These are phyloP conservation scores for Stegodyphus mimosarum DNA, from an alignment of 1,140 invertebrate genomes.

Conservation along the genomic window DNA sequence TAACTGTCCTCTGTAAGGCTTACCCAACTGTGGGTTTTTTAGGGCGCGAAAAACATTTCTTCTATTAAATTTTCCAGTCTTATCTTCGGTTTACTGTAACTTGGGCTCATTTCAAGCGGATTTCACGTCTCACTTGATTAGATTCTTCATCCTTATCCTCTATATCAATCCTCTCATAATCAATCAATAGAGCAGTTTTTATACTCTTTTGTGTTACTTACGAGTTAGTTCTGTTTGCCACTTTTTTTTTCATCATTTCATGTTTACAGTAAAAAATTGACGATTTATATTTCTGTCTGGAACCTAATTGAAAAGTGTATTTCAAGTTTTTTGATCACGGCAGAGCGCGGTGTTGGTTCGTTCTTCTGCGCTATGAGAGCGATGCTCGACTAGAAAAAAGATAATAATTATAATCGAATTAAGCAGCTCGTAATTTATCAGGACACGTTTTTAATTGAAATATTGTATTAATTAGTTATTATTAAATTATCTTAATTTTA, in stretches of 20 bases:
- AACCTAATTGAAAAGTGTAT: constrained; percentile 40
- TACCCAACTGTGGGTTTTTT: constrained; percentile 3
- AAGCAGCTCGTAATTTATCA: too few relatives aligned
- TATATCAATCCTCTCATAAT: constrained; percentile 54
- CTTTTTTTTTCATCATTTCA: constrained; percentile 21
- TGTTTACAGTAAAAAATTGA: constrained; percentile 22
- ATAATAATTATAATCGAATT: too few relatives aligned
- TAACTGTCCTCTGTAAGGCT: constrained; percentile 3
- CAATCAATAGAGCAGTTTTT: constrained; percentile 49
- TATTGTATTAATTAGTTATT: too few relatives aligned
- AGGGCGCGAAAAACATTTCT: constrained; percentile 21
- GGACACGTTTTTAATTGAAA: too few relatives aligned
- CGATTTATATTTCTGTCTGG: constrained; percentile 30
- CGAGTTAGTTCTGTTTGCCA: not conserved
- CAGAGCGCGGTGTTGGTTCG: too few relatives aligned
- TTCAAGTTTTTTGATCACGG: not conserved
- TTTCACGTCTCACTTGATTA: constrained; percentile 58
- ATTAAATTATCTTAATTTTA: not conserved
- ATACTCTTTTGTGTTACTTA: constrained; percentile 13
- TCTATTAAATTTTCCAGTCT: constrained; percentile 54
- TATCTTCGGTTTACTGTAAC: constrained; percentile 38
- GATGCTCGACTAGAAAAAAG: too few relatives aligned
- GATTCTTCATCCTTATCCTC: constrained; percentile 52
- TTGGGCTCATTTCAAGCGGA: constrained; percentile 50
- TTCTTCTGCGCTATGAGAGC: too few relatives aligned